A percentile compares a stretch with the other conserved stretches of the same genome.
Evolutionary conservation across 2,888 invertebrate species (phyloP).

Genomic region (Eupithecia subumbrata): DNA sequence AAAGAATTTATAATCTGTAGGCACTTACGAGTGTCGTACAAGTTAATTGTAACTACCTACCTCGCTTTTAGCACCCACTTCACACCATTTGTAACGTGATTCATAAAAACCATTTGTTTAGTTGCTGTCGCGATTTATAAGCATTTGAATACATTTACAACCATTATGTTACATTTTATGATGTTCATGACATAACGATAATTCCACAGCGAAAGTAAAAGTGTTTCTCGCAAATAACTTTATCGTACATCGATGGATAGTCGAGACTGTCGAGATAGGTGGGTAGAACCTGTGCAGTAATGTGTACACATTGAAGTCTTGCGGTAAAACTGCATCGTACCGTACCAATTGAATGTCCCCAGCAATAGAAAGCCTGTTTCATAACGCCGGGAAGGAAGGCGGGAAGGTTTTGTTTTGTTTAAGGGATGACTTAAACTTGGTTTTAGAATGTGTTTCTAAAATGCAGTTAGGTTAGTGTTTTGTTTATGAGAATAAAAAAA

Average conservation of each 20-base stretch:
- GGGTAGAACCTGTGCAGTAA: conserved; percentile 8
- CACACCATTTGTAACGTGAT: background rate
- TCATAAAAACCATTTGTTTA: conserved; percentile 3
- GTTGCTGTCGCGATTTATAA: background rate
- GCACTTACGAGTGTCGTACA: background rate
- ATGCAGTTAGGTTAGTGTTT: background rate
- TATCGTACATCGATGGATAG: conserved; percentile 16
- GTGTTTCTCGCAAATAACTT: conserved; percentile 26
- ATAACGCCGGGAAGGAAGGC: background rate
- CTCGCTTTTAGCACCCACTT: background rate
- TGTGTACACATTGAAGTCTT: background rate
- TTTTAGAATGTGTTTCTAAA: background rate
- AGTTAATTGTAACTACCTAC: background rate
- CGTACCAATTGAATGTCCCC: background rate
- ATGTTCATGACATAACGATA: conserved; percentile 23
- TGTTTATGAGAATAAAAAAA: background rate
- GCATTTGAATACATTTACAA: conserved; percentile 3
- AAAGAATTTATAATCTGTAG: background rate
- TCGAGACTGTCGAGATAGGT: conserved; percentile 1
- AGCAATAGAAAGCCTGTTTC: background rate
- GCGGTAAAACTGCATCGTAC: background rate
- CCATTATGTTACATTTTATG: conserved; percentile 15
- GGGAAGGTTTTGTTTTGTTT: background rate
- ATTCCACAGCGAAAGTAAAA: conserved; percentile 41
- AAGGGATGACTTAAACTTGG: background rate